Percentiles rank a stretch among this genome's conserved stretches.
phyloP scores from a whole-genome alignment of 2,888 invertebrate genomes.

The Ferdinandea cuprea region DNA sequence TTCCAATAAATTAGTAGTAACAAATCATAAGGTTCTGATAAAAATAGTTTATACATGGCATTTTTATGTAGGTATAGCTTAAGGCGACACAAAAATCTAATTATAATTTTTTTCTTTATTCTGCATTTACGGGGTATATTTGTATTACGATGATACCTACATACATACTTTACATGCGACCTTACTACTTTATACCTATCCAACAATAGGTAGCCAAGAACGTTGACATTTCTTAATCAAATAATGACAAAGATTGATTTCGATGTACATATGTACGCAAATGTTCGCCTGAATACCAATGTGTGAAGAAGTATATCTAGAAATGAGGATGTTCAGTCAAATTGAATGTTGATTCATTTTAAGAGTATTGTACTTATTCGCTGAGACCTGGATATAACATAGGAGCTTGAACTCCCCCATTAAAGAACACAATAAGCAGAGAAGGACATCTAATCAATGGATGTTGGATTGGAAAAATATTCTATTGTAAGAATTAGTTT shows the following conservation, averaged over 20 bases:
- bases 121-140: conserved; percentile 12
- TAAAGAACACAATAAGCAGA: conserved; percentile 8
- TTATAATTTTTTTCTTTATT: conserved; percentile 36
- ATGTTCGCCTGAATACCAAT: conserved; percentile 13
- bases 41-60: too few relatives aligned
- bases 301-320: neutral
- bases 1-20: too few relatives aligned
- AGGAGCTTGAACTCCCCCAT: conserved; percentile 7
- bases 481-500: conserved; percentile 38
- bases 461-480: conserved; percentile 53
- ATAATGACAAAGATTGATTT: conserved; percentile 68
- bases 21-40: too few relatives aligned
- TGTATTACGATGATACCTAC: neutral
- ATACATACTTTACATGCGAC: too few relatives aligned
- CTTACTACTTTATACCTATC: too few relatives aligned
- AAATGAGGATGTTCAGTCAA: conserved; percentile 27
- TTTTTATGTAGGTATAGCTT: neutral
- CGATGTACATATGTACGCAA: too few relatives aligned
- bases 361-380: neutral
- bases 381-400: neutral
- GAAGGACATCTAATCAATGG: conserved; percentile 46
- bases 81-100: conserved; percentile 29
- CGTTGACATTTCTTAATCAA: conserved; percentile 64
- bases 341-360: conserved; percentile 46
- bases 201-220: neutral